Percentiles rank a stretch among this genome's conserved stretches.
phyloP scores from a whole-genome alignment of 2,888 invertebrate species.

The Buathra laborator region DNA sequence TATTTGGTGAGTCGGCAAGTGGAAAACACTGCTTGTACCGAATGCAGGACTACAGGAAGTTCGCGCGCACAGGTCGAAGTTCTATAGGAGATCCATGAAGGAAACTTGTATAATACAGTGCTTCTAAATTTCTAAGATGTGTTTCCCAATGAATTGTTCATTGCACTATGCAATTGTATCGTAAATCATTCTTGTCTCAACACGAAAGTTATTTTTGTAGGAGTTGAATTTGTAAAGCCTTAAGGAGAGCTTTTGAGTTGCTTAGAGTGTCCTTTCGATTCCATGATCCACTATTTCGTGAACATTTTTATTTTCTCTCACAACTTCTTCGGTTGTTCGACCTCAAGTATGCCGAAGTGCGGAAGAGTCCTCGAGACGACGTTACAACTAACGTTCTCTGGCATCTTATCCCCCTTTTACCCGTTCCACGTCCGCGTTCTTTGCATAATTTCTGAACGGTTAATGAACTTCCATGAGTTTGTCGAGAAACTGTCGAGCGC shows the following conservation, averaged over 20 bases:
- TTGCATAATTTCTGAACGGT: slow-evolving; percentile 61
- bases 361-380: background rate
- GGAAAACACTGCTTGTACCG: background rate
- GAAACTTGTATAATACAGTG: background rate
- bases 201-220: too few species aligned
- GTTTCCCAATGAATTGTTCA: background rate
- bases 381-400: slow-evolving; percentile 19
- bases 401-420: slow-evolving; percentile 31
- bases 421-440: slow-evolving; percentile 51
- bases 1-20: slow-evolving; percentile 56
- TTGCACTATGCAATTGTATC: background rate
- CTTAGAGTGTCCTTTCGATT: background rate
- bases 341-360: slow-evolving; percentile 12
- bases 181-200: too few species aligned
- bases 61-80: background rate
- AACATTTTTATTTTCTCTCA: slow-evolving; percentile 11
- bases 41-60: background rate
- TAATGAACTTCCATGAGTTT: slow-evolving; percentile 52
- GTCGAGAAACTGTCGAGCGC: slow-evolving; percentile 13
- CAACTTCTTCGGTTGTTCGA: background rate
- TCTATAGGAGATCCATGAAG: background rate
- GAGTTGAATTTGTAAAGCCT: background rate
- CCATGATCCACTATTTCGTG: background rate
- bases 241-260: background rate
- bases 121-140: background rate